Evolutionary conservation across 1,140 invertebrate genomes (phyloP).

Genomic region (Brachionus rotundiformis): DNA sequence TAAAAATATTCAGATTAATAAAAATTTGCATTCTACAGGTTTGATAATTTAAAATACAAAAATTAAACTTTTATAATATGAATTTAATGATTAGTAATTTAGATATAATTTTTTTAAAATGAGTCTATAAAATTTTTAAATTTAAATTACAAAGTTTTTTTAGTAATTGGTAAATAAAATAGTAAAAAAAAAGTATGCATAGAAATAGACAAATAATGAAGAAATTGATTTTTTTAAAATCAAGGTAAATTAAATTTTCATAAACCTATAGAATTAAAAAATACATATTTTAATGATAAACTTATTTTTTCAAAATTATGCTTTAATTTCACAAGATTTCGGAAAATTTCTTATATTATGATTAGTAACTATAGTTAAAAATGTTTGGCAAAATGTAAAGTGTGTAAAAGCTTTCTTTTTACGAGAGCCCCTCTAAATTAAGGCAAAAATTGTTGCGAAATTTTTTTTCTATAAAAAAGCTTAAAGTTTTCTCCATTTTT

Average conservation of each 20-base stretch:
- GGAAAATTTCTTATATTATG: neutral
- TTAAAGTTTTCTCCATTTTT: neutral
- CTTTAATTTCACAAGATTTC: neutral
- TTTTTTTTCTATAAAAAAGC: neutral
- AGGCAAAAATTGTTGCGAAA: neutral
- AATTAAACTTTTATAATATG: no score
- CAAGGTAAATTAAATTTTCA: neutral
- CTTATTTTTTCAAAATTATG: neutral
- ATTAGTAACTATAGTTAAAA: neutral
- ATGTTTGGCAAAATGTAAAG: neutral
- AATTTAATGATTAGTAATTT: no score
- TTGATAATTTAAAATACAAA: no score
- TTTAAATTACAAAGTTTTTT: no score
- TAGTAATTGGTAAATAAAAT: neutral
- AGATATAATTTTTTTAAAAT: no score
- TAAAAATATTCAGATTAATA: no score
- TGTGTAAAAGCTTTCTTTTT: neutral
- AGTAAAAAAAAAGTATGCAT: neutral
- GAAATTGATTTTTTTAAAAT: neutral
- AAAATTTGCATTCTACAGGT: no score
- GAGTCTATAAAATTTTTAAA: no score
- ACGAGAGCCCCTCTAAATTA: neutral
- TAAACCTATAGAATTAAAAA: no score
- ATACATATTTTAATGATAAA: no score
- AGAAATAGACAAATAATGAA: neutral